A percentile compares a stretch with the other conserved stretches of the same genome.
Evolutionary conservation across 2,888 invertebrate species (phyloP).

Genomic region (Hydroisotoma schaefferi): DNA sequence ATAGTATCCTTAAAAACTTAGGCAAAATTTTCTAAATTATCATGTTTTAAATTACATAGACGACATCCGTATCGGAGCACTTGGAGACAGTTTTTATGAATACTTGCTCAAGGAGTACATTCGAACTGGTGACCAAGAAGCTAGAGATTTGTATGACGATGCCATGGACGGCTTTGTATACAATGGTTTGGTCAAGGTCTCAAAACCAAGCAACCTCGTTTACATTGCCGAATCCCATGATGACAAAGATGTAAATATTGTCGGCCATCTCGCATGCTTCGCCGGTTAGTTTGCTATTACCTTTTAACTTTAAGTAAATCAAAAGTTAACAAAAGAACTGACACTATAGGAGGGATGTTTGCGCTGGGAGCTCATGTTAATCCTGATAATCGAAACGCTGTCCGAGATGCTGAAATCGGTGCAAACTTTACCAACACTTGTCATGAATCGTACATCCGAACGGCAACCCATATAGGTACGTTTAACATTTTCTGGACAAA

Average conservation of each 20-base stretch:
- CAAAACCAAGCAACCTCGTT: slow-evolving; percentile 35
- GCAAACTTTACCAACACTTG: slow-evolving; percentile 64
- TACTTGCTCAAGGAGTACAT: slow-evolving; percentile 93
- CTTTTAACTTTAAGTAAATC: neutral
- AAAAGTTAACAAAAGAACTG: neutral
- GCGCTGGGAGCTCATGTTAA: slow-evolving; percentile 44
- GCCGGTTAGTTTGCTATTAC: slow-evolving; percentile 65
- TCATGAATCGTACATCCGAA: slow-evolving; percentile 89
- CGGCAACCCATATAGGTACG: slow-evolving; percentile 55
- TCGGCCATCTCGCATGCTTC: slow-evolving; percentile 97
- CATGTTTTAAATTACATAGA: slow-evolving; percentile 61
- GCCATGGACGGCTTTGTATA: slow-evolving; percentile 45
- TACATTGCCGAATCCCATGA: slow-evolving; percentile 46
- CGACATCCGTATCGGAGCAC: slow-evolving; percentile 87
- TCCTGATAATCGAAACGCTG: slow-evolving; percentile 31
- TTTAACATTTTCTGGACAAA: too few relatives aligned
- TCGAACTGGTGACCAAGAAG: slow-evolving; percentile 68
- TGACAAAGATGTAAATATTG: slow-evolving; percentile 24
- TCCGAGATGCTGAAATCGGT: slow-evolving; percentile 42
- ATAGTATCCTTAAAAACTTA: neutral
- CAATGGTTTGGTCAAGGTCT: slow-evolving; percentile 40
- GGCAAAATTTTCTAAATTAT: neutral
- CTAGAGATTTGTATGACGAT: slow-evolving; percentile 43
- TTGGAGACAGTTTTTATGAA: slow-evolving; percentile 98
- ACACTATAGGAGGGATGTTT: slow-evolving; percentile 43